Conservation (phyloP, 2,888 invertebrate genomes). For the Tholera decimalis region DNA sequence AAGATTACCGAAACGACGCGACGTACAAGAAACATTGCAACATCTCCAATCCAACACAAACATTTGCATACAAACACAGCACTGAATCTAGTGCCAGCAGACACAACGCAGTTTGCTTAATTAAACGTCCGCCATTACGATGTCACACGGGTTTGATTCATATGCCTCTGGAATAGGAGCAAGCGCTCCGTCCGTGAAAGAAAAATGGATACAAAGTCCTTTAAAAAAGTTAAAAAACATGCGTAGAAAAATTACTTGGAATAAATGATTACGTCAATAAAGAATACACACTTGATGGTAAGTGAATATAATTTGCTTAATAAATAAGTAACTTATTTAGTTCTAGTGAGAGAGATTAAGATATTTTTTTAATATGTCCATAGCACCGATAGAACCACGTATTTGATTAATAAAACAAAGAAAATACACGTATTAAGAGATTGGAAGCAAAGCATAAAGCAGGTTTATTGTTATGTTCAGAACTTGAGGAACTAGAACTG, state of each 20-base stretch:
- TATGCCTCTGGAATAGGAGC: constrained; percentile 32
- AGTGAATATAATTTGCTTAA: no score
- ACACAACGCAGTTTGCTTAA: constrained; percentile 60
- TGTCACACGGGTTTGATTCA: constrained; percentile 61
- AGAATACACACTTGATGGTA: no score
- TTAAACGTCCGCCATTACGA: constrained; percentile 57
- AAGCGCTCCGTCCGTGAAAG: background rate
- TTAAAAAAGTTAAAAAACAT: no score
- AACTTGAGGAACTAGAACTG: constrained; percentile 10
- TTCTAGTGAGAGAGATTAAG: no score
- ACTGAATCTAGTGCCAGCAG: constrained; percentile 48
- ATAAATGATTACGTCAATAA: no score
- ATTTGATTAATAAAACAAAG: constrained; percentile 1
- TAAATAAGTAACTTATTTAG: no score
- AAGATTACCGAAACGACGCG: background rate
- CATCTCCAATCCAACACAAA: constrained; percentile 21
- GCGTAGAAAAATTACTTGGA: no score
- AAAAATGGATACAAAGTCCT: background rate
- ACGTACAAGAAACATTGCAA: background rate
- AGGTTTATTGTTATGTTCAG: constrained; percentile 10
- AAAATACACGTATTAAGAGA: constrained; percentile 4
- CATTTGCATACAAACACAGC: constrained; percentile 25
- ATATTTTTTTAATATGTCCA: no score
- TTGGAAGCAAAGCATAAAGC: background rate
- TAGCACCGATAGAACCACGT: background rate